Base-by-base conservation (phyloP, 2,888 invertebrate genomes). In the Andrena camellia region DNA sequence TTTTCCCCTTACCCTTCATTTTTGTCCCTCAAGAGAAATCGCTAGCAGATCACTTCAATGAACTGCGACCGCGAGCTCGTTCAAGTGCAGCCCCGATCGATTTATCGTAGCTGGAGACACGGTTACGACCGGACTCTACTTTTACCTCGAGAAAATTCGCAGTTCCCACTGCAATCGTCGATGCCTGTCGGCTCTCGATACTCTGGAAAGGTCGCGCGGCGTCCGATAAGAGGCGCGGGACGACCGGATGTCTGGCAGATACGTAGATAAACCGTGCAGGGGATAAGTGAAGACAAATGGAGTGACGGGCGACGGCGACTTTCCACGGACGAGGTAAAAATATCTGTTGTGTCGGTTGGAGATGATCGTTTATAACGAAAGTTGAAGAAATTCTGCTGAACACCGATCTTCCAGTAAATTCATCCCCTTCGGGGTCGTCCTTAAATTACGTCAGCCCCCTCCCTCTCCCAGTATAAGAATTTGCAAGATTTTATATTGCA, bases 201-300 rank as follows among this genome's bases (percentile, higher is more conserved):
- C n/a, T 62, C 10, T 33, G 35, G 63, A 64, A 68, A 74, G 52
- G 57, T 54, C 68, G 73, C 64, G 68, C 50, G 48, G 54, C 42
- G 78, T 54, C 31, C 17, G 83, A 84, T 84, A 84, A 82, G 67
- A 71, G 54, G 26, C 63, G 23, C 71, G 63, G 31, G 50, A 67
- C 62, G 66, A 77, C 67, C 82, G 83, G 83, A 84, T 83, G 78
- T 83, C 83, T 84, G 83, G 63, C 63, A 71, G 73, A 71, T 71
- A 66, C 71, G 52, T 52, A 35, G 78, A 78, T 83, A 78, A 82
- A 71, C 67, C 62, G 63, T 20, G 13, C 57, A 17, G 62, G 17
- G 68, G 64, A 81, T 82, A 67, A 74, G 42, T 13, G 60, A n/a
- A 72, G 81, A 71, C 63, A 73, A 69, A 72, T 73, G 60, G 69